A percentile compares a stretch with the other conserved stretches of the same genome.
phyloP scores from a whole-genome alignment of 1,140 invertebrate genomes.

The Micrasema minimum region DNA sequence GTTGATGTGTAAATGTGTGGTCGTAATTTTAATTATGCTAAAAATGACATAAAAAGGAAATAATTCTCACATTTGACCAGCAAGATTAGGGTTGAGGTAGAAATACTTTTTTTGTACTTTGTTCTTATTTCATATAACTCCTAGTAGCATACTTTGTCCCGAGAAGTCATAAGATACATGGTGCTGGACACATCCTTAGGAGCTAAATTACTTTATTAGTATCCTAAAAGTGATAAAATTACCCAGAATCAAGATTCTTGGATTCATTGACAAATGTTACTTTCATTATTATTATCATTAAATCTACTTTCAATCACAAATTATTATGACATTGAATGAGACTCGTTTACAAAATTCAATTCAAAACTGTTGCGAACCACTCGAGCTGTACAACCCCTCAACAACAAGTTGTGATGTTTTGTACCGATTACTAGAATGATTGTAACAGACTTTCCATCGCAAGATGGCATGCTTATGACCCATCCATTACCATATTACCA shows the following conservation, averaged over 20 bases:
- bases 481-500: neutral
- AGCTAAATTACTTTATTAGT: slow-evolving; percentile 47
- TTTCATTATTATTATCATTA: slow-evolving; percentile 25
- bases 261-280: slow-evolving; percentile 32
- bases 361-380: slow-evolving; percentile 2
- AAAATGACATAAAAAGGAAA: slow-evolving; percentile 40
- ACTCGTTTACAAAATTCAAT: slow-evolving; percentile 21
- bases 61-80: slow-evolving; percentile 44
- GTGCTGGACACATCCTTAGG: slow-evolving; percentile 49
- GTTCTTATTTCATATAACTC: slow-evolving; percentile 52
- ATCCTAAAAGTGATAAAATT: slow-evolving; percentile 46
- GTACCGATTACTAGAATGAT: slow-evolving; percentile 3
- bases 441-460: neutral
- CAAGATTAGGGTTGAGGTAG: slow-evolving; percentile 53
- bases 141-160: slow-evolving; percentile 31
- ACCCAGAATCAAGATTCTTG: slow-evolving; percentile 36
- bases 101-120: slow-evolving; percentile 53
- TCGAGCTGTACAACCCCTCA: neutral
- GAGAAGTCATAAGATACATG: slow-evolving; percentile 45
- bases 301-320: slow-evolving; percentile 28
- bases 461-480: neutral
- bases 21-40: slow-evolving; percentile 40
- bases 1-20: neutral
- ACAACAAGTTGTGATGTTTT: neutral
- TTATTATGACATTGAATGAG: slow-evolving; percentile 4